These are phyloP conservation scores for Deroptyus accipitrinus DNA, from an alignment of 2,113 vertebrate species.

Conservation along the genomic window DNA sequence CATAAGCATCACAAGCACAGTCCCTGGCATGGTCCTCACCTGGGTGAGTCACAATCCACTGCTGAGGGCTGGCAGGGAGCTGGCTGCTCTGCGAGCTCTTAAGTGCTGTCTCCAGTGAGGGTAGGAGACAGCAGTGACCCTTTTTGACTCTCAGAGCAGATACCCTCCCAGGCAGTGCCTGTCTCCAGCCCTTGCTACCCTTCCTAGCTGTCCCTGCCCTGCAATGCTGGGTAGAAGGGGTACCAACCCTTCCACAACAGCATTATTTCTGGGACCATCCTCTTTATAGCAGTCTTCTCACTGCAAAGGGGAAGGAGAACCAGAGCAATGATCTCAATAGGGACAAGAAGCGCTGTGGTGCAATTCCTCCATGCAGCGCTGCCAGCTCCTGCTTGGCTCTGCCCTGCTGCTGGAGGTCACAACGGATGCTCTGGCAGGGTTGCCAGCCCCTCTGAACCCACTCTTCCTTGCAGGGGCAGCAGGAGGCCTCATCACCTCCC, in stretches of 20 bases:
- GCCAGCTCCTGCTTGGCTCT: not conserved
- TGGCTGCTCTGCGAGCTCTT: not conserved
- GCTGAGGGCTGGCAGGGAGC: not conserved
- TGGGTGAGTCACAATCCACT: not conserved
- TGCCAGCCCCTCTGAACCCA: not conserved
- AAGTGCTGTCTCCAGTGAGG: not conserved
- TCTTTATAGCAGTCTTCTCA: fast-evolving
- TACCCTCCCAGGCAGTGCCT: fast-evolving
- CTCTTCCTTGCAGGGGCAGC: not conserved
- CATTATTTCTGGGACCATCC: not conserved
- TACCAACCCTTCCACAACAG: not conserved
- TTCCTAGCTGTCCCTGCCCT: not conserved
- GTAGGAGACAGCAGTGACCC: not conserved
- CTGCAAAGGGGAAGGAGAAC: not conserved
- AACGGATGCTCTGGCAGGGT: not conserved
- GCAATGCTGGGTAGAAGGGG: fast-evolving
- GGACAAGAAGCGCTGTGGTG: not conserved
- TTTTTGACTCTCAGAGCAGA: not conserved
- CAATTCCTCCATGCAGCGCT: not conserved
- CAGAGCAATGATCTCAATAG: fast-evolving
- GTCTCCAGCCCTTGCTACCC: not conserved
- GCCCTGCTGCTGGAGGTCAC: not conserved
- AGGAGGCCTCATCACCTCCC: not conserved
- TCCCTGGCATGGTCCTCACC: not conserved
- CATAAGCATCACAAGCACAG: fast-evolving